Evolutionary conservation across 2,113 vertebrate genomes (phyloP).

Genomic region (Grammomys dolichurus): DNA sequence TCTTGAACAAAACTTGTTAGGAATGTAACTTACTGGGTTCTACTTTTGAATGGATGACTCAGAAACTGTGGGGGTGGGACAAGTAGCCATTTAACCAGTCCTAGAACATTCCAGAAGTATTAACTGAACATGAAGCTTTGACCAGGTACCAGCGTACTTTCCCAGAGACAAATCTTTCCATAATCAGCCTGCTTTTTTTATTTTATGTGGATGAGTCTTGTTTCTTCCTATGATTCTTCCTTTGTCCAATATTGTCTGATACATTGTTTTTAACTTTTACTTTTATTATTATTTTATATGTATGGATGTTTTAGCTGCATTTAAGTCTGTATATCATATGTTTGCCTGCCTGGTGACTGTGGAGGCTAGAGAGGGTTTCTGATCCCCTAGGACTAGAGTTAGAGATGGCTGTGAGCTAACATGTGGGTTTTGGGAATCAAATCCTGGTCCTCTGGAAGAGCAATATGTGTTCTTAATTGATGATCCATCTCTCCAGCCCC

Average conservation of each 20-base stretch:
- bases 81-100: background rate
- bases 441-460: background rate
- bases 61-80: background rate
- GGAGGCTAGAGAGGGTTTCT: background rate
- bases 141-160: background rate
- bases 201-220: background rate
- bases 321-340: background rate
- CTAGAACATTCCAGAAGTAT: conserved; percentile 1
- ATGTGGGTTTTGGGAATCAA: background rate
- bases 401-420: background rate
- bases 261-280: background rate
- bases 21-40: background rate
- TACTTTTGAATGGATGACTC: background rate
- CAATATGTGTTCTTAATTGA: background rate
- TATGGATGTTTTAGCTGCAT: background rate
- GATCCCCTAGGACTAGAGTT: background rate
- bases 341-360: background rate
- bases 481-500: background rate
- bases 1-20: background rate
- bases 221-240: conserved; percentile 16
- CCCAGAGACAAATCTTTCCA: background rate
- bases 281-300: background rate
- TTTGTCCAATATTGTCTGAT: conserved; percentile 3
- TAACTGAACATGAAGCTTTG: background rate
- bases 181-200: background rate